Conservation (phyloP, 2,113 vertebrate genomes). For the Meleagris gallopavo region DNA sequence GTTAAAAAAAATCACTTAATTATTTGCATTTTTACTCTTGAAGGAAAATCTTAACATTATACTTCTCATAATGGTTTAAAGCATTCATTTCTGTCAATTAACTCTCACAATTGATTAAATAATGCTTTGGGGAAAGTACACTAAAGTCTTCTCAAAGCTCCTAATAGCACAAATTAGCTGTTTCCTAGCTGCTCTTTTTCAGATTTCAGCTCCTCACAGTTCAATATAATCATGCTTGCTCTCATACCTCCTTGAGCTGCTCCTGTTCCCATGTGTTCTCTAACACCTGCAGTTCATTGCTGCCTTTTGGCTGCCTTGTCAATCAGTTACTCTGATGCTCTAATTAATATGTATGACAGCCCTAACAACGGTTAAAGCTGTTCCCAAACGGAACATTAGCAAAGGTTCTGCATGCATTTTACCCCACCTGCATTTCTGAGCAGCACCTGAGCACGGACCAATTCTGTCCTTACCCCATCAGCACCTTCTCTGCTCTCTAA, state of each 20-base stretch:
- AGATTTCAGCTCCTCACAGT: neutral
- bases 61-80: too few species aligned
- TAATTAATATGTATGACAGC: neutral
- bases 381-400: neutral
- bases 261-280: rapidly evolving
- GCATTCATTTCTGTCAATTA: neutral
- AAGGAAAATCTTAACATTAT: neutral
- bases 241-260: neutral
- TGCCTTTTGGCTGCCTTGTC: neutral
- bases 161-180: neutral
- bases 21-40: neutral
- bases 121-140: too few species aligned
- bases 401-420: rapidly evolving
- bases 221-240: neutral
- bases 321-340: neutral
- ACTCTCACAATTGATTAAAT: neutral
- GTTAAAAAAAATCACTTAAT: neutral
- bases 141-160: neutral
- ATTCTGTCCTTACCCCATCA: too few species aligned
- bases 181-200: neutral
- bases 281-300: neutral
- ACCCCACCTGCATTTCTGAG: neutral
- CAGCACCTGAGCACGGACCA: rapidly evolving
- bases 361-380: neutral
- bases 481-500: neutral